These are phyloP conservation scores for Danaus melanippus DNA, from an alignment of 1,140 invertebrate species.

Conservation along the genomic window DNA sequence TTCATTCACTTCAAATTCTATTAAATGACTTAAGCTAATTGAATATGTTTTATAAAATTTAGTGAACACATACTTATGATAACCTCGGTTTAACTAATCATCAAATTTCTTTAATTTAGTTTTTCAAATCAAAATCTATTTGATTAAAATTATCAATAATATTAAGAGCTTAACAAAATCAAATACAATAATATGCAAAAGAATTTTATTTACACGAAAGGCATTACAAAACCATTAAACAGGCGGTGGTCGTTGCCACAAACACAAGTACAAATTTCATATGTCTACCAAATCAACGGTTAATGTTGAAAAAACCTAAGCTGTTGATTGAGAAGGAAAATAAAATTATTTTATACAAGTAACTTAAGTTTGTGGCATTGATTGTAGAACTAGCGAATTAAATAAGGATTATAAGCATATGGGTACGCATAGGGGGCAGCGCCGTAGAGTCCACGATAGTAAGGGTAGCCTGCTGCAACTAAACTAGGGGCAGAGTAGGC, in stretches of 20 bases:
- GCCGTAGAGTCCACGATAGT: constrained; percentile 29
- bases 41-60: too few species aligned
- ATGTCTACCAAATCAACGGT: neutral
- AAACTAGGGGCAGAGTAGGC: constrained; percentile 31
- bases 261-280: neutral
- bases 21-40: too few species aligned
- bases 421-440: constrained; percentile 32
- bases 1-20: too few species aligned
- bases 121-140: too few species aligned
- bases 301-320: constrained; percentile 3
- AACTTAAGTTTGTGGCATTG: constrained; percentile 23
- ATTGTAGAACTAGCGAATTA: constrained; percentile 7
- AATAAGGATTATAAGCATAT: constrained; percentile 25
- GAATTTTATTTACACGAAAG: constrained; percentile 18
- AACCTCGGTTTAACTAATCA: too few species aligned
- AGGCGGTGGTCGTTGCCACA: constrained; percentile 11
- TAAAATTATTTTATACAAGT: constrained; percentile 27
- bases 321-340: constrained; percentile 13
- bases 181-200: constrained; percentile 14
- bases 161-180: constrained; percentile 1
- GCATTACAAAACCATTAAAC: constrained; percentile 14
- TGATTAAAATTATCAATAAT: too few species aligned
- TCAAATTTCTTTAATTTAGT: too few species aligned
- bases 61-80: too few species aligned
- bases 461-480: constrained; percentile 33